Percentiles rank a stretch among this genome's conserved stretches.
These are phyloP conservation scores for Drosophila simulans DNA, from an alignment of 1,140 invertebrate genomes.

Conservation along the genomic window DNA sequence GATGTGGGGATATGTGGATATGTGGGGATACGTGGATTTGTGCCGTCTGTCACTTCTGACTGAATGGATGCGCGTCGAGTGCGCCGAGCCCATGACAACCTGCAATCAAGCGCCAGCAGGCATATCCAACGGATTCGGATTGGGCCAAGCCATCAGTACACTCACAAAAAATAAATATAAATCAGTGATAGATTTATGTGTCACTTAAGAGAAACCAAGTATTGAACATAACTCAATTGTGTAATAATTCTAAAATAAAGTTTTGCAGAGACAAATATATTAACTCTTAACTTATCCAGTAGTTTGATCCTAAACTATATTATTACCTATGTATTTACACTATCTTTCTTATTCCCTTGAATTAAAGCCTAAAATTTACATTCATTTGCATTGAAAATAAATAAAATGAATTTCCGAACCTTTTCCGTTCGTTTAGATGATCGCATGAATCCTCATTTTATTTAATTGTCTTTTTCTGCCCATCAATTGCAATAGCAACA, in stretches of 20 bases:
- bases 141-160: slow-evolving; percentile 17
- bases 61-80: slow-evolving; percentile 58
- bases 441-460: slow-evolving; percentile 3
- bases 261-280: no score
- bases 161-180: neutral
- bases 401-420: neutral
- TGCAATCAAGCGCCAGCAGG: slow-evolving; percentile 74
- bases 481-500: slow-evolving; percentile 25
- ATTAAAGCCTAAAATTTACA: no score
- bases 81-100: slow-evolving; percentile 61
- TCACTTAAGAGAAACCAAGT: no score
- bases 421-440: neutral
- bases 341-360: no score
- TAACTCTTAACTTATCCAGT: no score
- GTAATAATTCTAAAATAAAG: no score
- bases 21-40: slow-evolving; percentile 23
- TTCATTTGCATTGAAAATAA: no score
- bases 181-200: no score
- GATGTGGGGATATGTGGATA: slow-evolving; percentile 10
- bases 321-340: no score
- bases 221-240: no score
- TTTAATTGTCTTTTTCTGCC: slow-evolving; percentile 27
- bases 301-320: neutral
- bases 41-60: slow-evolving; percentile 58
- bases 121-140: slow-evolving; percentile 30